phyloP scores from a whole-genome alignment of 2,113 vertebrate species.

The Copsychus sechellarum region DNA sequence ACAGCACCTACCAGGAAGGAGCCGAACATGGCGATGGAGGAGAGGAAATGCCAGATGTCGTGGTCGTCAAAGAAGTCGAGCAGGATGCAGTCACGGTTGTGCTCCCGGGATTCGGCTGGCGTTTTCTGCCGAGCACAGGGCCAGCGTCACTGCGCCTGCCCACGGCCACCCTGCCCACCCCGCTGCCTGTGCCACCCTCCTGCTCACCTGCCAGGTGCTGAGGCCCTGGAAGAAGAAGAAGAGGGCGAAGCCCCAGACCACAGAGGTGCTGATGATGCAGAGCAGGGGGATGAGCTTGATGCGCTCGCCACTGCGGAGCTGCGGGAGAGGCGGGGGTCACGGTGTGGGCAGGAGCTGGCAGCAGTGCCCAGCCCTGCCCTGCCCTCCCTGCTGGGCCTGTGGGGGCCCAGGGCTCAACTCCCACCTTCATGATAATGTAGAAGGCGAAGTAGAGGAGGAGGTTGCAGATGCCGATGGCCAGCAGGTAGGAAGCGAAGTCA shows the following conservation, averaged over 20 bases:
- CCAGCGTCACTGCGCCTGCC: fast-evolving
- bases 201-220: constrained; percentile 96
- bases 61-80: constrained; percentile 96
- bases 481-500: constrained; percentile 94
- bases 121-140: constrained; percentile 84
- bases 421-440: constrained; percentile 99
- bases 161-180: fast-evolving
- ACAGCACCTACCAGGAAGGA: constrained; percentile 88
- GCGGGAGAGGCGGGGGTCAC: neutral
- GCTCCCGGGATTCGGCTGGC: constrained; percentile 92
- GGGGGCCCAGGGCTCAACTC: fast-evolving
- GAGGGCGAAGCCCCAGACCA: constrained; percentile 94
- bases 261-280: constrained; percentile 88
- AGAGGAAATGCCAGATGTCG: constrained; percentile 98
- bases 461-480: constrained; percentile 98
- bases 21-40: constrained; percentile 97
- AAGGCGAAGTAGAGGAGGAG: constrained; percentile 97
- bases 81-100: constrained; percentile 95
- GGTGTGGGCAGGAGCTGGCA: neutral
- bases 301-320: constrained; percentile 87
- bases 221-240: constrained; percentile 99
- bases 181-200: fast-evolving
- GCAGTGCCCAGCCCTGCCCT: neutral
- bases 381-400: fast-evolving
- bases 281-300: constrained; percentile 89